A percentile compares a stretch with the other conserved stretches of the same genome.
phyloP scores from a whole-genome alignment of 1,140 invertebrate species.

The Diachasmimorpha longicaudata region DNA sequence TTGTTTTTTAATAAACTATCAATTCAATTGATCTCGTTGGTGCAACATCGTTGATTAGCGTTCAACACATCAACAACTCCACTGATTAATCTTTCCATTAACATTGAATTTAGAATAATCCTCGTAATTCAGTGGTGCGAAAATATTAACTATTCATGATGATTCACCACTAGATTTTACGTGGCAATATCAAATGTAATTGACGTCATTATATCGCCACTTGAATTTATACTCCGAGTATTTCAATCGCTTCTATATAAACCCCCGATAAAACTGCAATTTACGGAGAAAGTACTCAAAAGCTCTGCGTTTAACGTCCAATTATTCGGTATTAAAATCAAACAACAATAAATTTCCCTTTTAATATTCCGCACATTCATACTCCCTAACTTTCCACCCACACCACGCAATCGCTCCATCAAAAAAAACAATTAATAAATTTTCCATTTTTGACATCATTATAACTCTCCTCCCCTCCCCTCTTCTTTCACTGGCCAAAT shows the following conservation, averaged over 20 bases:
- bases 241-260: not conserved
- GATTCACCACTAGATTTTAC: not conserved
- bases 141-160: not conserved
- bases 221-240: not conserved
- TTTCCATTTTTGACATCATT: not conserved
- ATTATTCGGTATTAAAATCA: slow-evolving; percentile 1
- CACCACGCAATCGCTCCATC: too few relatives aligned
- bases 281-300: not conserved
- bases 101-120: not conserved
- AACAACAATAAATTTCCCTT: not conserved
- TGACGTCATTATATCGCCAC: not conserved
- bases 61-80: too few relatives aligned
- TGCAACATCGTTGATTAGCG: too few relatives aligned
- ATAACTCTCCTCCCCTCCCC: not conserved
- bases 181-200: not conserved
- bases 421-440: not conserved
- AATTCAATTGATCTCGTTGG: too few relatives aligned
- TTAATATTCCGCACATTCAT: not conserved
- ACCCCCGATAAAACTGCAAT: slow-evolving; percentile 1
- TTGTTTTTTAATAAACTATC: too few relatives aligned
- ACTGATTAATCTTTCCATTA: not conserved
- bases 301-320: slow-evolving; percentile 6
- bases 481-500: not conserved
- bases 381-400: too few relatives aligned
- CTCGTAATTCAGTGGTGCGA: not conserved